phyloP scores from a whole-genome alignment of 2,888 invertebrate genomes.

The Lamproptera curius region DNA sequence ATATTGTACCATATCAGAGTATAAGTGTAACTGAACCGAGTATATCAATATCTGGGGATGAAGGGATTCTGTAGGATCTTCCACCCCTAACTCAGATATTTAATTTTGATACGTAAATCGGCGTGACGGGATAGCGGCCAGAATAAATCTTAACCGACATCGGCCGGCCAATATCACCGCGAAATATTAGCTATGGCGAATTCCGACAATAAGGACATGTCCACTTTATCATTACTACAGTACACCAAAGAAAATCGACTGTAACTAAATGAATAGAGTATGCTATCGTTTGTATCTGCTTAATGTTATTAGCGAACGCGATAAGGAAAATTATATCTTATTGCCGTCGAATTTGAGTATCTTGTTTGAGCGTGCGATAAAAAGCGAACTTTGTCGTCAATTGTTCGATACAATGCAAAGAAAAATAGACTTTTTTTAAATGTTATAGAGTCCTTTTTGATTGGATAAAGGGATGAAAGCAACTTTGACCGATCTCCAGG shows the following conservation, averaged over 20 bases:
- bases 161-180: conserved; percentile 70
- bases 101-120: conserved; percentile 72
- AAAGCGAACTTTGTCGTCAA: conserved; percentile 29
- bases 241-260: conserved; percentile 26
- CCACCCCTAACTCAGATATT: conserved; percentile 56
- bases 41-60: conserved; percentile 1
- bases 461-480: no score
- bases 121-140: conserved; percentile 49
- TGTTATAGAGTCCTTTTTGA: no score
- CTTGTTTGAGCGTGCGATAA: conserved; percentile 32
- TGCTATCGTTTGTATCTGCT: conserved; percentile 22
- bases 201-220: conserved; percentile 55
- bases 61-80: conserved; percentile 27
- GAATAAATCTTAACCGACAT: conserved; percentile 70
- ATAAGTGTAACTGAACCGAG: conserved; percentile 2
- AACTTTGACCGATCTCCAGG: conserved; percentile 65
- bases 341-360: conserved; percentile 32
- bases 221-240: conserved; percentile 33
- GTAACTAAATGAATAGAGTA: conserved; percentile 27
- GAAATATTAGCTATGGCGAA: conserved; percentile 73
- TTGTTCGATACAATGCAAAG: conserved; percentile 11
- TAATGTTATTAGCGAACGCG: conserved; percentile 29
- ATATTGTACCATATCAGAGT: no score
- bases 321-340: conserved; percentile 38
- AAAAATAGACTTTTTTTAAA: conserved; percentile 17